Conservation (phyloP, 2,113 vertebrate genomes). For the Cephalopterus ornatus region DNA sequence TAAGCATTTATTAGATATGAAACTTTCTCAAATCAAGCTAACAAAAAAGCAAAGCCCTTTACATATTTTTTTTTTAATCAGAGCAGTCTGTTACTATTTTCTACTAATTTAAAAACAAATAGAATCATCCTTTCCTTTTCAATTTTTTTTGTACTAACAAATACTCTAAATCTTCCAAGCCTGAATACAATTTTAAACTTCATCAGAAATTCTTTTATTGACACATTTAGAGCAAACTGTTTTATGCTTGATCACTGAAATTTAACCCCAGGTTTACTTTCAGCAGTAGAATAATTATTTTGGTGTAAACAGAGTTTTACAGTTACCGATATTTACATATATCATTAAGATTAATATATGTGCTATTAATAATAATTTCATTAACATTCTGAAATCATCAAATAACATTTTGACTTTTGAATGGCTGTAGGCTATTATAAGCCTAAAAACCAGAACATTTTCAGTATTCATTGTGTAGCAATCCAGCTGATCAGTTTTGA, state of each 20-base stretch:
- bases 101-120: slow-evolving; percentile 24
- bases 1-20: background rate
- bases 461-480: slow-evolving; percentile 58
- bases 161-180: background rate
- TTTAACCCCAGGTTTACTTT: slow-evolving; percentile 57
- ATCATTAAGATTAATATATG: slow-evolving; percentile 73
- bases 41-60: background rate
- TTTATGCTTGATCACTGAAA: slow-evolving; percentile 33
- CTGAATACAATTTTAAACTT: background rate
- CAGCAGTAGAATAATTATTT: slow-evolving; percentile 42
- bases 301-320: slow-evolving; percentile 42
- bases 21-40: background rate
- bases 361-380: slow-evolving; percentile 73
- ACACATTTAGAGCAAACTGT: background rate
- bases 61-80: background rate
- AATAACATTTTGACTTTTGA: slow-evolving; percentile 74
- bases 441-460: slow-evolving; percentile 61
- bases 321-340: slow-evolving; percentile 59
- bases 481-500: slow-evolving; percentile 62
- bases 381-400: slow-evolving; percentile 70
- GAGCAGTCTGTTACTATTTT: background rate
- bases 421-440: slow-evolving; percentile 61
- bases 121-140: background rate
- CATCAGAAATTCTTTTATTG: background rate
- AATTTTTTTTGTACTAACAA: background rate